phyloP scores from a whole-genome alignment of 2,888 invertebrate genomes.

The Hanleya hanleyi region DNA sequence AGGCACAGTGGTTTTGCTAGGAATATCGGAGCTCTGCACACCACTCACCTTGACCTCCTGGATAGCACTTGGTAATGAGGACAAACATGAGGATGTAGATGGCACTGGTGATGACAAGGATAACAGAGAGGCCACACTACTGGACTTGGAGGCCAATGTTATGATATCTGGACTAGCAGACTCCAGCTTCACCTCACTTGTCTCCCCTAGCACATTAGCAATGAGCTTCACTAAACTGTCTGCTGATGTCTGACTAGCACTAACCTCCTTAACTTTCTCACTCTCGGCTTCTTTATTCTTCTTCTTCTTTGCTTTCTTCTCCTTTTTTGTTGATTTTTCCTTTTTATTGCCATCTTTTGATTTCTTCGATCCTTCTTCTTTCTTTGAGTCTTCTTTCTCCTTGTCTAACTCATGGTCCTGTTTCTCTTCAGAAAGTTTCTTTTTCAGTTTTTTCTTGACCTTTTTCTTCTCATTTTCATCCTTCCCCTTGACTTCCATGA shows the following conservation, averaged over 20 bases:
- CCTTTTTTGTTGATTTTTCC: slow-evolving; percentile 3
- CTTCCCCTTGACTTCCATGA: not conserved
- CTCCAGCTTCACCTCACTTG: not conserved
- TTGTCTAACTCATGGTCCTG: slow-evolving; percentile 23
- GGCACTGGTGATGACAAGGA: not conserved
- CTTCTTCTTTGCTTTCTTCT: slow-evolving; percentile 25
- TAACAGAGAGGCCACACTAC: too few relatives aligned
- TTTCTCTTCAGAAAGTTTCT: slow-evolving; percentile 74
- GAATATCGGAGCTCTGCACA: not conserved
- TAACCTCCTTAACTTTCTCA: slow-evolving; percentile 3
- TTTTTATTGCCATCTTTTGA: slow-evolving; percentile 6
- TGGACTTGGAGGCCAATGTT: not conserved
- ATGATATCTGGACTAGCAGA: not conserved
- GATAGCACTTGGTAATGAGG: not conserved
- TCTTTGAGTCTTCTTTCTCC: slow-evolving; percentile 30
- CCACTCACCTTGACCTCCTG: not conserved
- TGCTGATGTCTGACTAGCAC: not conserved
- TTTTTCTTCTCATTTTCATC: slow-evolving; percentile 46
- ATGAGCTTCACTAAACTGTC: not conserved
- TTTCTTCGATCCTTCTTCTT: slow-evolving; percentile 28
- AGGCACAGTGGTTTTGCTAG: not conserved
- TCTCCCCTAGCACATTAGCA: not conserved
- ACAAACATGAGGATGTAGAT: not conserved
- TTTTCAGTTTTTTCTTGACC: slow-evolving; percentile 68
- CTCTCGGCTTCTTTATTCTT: slow-evolving; percentile 1